Evolutionary conservation across 2,888 invertebrate species (phyloP).

Genomic region (Cheilosia pagana): DNA sequence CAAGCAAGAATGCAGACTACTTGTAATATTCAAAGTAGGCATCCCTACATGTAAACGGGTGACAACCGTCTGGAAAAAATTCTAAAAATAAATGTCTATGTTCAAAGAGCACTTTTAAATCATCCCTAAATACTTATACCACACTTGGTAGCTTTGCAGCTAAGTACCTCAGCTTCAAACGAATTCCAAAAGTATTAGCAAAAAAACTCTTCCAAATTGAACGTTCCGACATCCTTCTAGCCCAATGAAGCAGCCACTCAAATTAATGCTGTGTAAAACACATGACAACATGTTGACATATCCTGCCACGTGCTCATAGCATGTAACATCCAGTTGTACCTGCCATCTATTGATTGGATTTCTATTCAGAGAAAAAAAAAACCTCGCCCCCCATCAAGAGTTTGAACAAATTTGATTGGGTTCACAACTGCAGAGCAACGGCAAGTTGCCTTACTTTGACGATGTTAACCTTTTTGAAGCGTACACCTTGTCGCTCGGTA

Average conservation of each 20-base stretch:
- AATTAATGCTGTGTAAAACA: constrained; percentile 20
- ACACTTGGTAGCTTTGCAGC: too few species aligned
- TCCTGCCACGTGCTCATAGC: neutral
- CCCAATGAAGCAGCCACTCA: constrained; percentile 11
- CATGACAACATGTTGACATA: constrained; percentile 22
- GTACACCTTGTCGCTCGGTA: constrained; percentile 16
- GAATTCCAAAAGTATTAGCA: neutral
- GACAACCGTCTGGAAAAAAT: too few species aligned
- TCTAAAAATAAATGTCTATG: too few species aligned
- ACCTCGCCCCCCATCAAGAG: constrained; percentile 9
- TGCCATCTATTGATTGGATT: constrained; percentile 57
- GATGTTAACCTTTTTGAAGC: constrained; percentile 14
- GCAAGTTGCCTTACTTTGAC: constrained; percentile 17
- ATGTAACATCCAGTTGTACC: constrained; percentile 21
- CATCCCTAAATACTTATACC: too few species aligned
- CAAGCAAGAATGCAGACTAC: constrained; percentile 18
- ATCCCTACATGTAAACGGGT: neutral
- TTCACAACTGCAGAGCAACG: constrained; percentile 12
- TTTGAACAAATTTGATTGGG: constrained; percentile 52
- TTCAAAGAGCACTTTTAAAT: too few species aligned
- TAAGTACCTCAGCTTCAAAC: neutral
- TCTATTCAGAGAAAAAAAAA: constrained; percentile 26
- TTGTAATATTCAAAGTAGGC: constrained; percentile 11
- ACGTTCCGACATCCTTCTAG: neutral
- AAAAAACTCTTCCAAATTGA: neutral